A percentile compares a stretch with the other conserved stretches of the same genome.
Conservation (phyloP, 2,888 invertebrate species). For the Galeruca laticollis region DNA sequence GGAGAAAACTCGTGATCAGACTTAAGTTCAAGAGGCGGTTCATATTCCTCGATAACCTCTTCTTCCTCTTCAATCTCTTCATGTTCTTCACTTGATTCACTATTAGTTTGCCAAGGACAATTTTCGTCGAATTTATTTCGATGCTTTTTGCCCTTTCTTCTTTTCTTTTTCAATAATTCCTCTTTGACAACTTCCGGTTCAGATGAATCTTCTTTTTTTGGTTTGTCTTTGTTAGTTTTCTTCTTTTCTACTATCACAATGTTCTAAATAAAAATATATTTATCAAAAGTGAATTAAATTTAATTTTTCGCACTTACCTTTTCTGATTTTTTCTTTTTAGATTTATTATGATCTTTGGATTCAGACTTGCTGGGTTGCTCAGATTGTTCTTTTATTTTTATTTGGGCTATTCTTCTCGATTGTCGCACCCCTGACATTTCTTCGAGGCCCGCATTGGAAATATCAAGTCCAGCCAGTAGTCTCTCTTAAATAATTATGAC, state of each 20-base stretch:
- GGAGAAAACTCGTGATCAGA: constrained; percentile 95
- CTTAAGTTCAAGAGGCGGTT: constrained; percentile 50
- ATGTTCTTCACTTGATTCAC: constrained; percentile 68
- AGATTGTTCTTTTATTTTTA: constrained; percentile 85
- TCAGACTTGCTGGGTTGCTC: constrained; percentile 6
- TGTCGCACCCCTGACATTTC: constrained; percentile 78
- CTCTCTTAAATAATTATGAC: constrained; percentile 56
- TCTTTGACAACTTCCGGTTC: neutral
- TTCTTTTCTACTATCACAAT: constrained; percentile 38
- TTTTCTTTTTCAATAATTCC: constrained; percentile 54
- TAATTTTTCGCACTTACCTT: neutral
- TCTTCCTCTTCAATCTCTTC: constrained; percentile 65
- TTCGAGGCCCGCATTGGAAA: constrained; percentile 64
- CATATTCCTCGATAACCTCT: constrained; percentile 61
- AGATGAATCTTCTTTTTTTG: constrained; percentile 25
- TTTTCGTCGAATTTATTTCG: constrained; percentile 66
- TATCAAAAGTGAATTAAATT: neutral
- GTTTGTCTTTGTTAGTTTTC: constrained; percentile 52
- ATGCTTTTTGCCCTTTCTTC: constrained; percentile 63
- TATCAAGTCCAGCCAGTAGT: constrained; percentile 68
- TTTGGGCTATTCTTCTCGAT: constrained; percentile 87
- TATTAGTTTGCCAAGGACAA: constrained; percentile 73
- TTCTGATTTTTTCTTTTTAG: constrained; percentile 55
- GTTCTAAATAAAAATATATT: neutral
- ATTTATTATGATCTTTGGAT: constrained; percentile 45